Base-by-base conservation (phyloP, 2,113 vertebrate genomes). In the Zapornia atra region DNA sequence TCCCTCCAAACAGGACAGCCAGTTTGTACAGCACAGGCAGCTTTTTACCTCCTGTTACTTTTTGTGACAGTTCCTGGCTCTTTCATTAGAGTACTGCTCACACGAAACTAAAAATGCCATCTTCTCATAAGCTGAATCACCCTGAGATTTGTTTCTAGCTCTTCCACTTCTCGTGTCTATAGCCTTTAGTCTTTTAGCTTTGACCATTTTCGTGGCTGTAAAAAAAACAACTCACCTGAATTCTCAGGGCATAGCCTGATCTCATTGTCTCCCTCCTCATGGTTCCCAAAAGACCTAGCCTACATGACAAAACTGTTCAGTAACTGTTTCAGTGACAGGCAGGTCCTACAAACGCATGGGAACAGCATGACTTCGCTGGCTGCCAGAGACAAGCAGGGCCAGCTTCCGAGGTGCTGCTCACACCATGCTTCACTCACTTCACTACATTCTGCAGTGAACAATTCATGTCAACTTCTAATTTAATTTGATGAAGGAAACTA, bases 1-100 rank as follows among this genome's bases (percentile, higher is more conserved):
- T 10, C 34, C n/a, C 4, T 2, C 4, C 18, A 48, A 60, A 26
- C 22, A 66, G 44, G 22, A 51, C 0, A 18, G 5, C 0, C 1
- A 60, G 34, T 31, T 56, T 57, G 46, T 36, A 61, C 0, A 0
- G 18, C 16, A 69, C 9, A 57, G 34, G 14, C 10, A 73, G 9
- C 44, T 22, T 73, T 53, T 24, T 36, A 78, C 4, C 19, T 88
- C 48, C 56, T 79, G 4, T 69, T 34, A 33, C 8, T 50, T 85
- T 71, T 34, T 64, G n/a, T 79, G 57, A 51, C 51, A 51, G 38
- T 60, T 56, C 17, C 13, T 64, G 29, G 10, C 13, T 71, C 11
- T 54, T 79, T 94, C 84, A 69, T 14, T 24, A 36, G 8, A 56
- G 25, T 29, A 68, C 28, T 3, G 3, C 10, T 88, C 70, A 64